phyloP scores from a whole-genome alignment of 2,113 vertebrate genomes.

The Macquaria ambigua region DNA sequence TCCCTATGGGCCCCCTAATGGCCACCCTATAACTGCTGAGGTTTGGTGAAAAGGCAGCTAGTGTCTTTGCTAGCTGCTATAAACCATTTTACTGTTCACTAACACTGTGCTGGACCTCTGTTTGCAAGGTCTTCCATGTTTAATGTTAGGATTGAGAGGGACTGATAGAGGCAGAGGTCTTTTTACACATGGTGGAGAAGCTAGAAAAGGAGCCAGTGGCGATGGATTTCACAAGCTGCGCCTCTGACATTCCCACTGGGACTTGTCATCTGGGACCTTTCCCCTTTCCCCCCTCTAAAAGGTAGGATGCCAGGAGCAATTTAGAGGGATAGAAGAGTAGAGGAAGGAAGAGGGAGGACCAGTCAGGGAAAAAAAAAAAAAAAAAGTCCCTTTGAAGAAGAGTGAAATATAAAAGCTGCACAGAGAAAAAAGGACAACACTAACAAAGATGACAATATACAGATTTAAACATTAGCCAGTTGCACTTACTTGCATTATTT shows the following conservation, averaged over 20 bases:
- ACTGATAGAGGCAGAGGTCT: slow-evolving; percentile 48
- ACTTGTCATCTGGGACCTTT: slow-evolving; percentile 70
- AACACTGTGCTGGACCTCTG: slow-evolving; percentile 37
- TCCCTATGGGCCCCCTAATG: slow-evolving; percentile 51
- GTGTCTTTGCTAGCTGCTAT: slow-evolving; percentile 51
- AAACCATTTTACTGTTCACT: slow-evolving; percentile 62
- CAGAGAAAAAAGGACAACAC: slow-evolving; percentile 24
- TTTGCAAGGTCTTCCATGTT: slow-evolving; percentile 35
- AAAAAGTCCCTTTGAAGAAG: slow-evolving; percentile 36
- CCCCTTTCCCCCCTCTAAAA: slow-evolving; percentile 37
- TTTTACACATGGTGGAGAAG: slow-evolving; percentile 49
- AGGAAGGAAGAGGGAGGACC: background rate
- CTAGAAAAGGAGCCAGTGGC: slow-evolving; percentile 35
- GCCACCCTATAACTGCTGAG: slow-evolving; percentile 35
- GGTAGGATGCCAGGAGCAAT: slow-evolving; percentile 50
- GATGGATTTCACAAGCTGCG: slow-evolving; percentile 73
- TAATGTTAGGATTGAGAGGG: slow-evolving; percentile 19
- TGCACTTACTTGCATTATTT: slow-evolving; percentile 2
- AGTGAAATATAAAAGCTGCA: slow-evolving; percentile 2
- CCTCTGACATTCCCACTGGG: slow-evolving; percentile 75
- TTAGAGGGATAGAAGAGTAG: background rate
- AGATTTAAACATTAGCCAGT: slow-evolving; percentile 30
- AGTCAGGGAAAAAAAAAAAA: background rate
- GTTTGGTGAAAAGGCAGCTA: slow-evolving; percentile 34
- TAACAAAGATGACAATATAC: background rate